A percentile compares a stretch with the other conserved stretches of the same genome.
These are phyloP conservation scores for Odontocolon sp. DNA, from an alignment of 2,888 invertebrate genomes.

Conservation along the genomic window DNA sequence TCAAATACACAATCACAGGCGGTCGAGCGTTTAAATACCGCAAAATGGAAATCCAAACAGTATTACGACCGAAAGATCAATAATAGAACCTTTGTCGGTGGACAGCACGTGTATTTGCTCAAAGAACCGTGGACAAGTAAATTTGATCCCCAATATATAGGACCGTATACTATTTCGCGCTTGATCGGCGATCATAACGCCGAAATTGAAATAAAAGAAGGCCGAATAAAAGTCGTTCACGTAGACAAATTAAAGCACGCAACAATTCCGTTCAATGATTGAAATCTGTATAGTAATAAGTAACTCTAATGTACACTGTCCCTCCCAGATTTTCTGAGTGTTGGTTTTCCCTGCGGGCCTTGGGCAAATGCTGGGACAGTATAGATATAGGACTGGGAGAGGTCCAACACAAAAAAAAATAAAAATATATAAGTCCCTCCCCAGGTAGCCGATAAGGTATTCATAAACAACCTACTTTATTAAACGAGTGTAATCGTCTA, in stretches of 20 bases:
- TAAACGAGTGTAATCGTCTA: too few relatives aligned
- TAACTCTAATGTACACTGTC: not conserved
- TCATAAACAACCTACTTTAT: too few relatives aligned
- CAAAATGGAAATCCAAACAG: conserved; percentile 18
- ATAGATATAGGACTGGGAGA: not conserved
- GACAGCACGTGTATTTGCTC: conserved; percentile 8
- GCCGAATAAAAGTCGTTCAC: not conserved
- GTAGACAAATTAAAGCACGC: not conserved
- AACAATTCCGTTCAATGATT: not conserved
- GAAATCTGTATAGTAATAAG: not conserved
- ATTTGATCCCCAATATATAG: conserved; percentile 28
- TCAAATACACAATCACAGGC: not conserved
- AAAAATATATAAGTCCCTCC: not conserved
- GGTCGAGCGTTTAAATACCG: not conserved
- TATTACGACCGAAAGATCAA: conserved; percentile 38
- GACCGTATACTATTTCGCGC: conserved; percentile 7
- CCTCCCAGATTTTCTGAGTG: not conserved
- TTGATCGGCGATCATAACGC: not conserved
- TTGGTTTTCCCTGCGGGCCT: not conserved
- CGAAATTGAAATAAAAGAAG: not conserved
- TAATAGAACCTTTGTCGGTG: not conserved
- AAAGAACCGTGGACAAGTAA: conserved; percentile 13
- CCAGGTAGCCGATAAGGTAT: not conserved
- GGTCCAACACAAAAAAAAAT: not conserved
- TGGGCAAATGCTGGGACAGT: not conserved